A percentile compares a stretch with the other conserved stretches of the same genome.
These are phyloP conservation scores for Whitmania pigra DNA, from an alignment of 1,140 invertebrate species.

Conservation along the genomic window DNA sequence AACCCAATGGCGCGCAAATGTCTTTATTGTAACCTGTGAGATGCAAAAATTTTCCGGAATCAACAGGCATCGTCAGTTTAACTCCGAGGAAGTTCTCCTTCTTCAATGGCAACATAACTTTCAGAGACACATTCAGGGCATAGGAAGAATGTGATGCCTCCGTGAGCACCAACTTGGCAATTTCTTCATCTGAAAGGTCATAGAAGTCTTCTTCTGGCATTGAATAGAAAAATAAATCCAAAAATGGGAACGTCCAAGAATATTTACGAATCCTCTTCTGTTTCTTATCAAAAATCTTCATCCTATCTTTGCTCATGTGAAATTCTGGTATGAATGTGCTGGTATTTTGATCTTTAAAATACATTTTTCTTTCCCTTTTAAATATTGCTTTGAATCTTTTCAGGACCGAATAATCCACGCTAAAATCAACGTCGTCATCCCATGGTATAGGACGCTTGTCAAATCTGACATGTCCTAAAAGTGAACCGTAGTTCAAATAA, in stretches of 20 bases:
- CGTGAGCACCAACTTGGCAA: background rate
- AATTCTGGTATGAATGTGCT: background rate
- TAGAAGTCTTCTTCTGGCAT: background rate
- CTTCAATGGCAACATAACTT: background rate
- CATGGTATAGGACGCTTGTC: background rate
- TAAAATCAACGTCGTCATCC: slow-evolving; percentile 5
- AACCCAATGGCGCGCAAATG: no score
- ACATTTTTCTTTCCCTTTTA: background rate
- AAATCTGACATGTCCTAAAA: background rate
- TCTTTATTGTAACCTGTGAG: no score
- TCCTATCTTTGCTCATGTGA: background rate
- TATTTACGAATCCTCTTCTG: background rate
- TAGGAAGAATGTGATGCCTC: background rate
- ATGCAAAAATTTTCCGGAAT: no score
- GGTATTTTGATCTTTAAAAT: background rate
- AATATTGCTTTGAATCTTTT: background rate
- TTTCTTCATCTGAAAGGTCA: background rate
- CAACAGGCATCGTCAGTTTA: no score
- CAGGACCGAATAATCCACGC: background rate
- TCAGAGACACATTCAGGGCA: background rate
- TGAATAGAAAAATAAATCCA: background rate
- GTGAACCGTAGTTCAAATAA: background rate
- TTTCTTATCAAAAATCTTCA: background rate
- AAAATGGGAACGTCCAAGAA: background rate
- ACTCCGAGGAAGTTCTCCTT: background rate